phyloP scores from a whole-genome alignment of 2,888 invertebrate genomes.

The Cantharis rustica region DNA sequence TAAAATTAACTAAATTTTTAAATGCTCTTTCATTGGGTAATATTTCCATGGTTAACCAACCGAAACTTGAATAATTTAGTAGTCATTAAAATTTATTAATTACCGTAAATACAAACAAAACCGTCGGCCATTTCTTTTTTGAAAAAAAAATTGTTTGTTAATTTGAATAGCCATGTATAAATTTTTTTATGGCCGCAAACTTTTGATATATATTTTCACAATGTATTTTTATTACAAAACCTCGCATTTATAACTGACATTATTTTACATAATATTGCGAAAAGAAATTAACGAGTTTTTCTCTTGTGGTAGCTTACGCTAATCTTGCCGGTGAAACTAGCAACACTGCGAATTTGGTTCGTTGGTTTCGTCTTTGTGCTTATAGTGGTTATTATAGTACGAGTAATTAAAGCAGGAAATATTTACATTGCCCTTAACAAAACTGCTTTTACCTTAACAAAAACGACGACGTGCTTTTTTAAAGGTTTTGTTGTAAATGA shows the following conservation, averaged over 20 bases:
- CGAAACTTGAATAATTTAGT: background rate
- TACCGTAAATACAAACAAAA: background rate
- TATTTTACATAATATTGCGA: background rate
- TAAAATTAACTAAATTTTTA: background rate
- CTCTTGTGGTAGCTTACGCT: conserved; percentile 4
- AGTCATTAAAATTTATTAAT: background rate
- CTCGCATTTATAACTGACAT: background rate
- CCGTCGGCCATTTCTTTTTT: background rate
- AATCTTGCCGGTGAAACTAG: conserved; percentile 6
- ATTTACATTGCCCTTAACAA: background rate
- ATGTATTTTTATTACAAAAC: background rate
- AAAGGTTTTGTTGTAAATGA: background rate
- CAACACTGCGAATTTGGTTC: conserved; percentile 6
- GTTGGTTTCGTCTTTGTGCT: conserved; percentile 11
- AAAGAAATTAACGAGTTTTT: background rate
- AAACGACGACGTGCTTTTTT: background rate
- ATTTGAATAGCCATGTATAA: background rate
- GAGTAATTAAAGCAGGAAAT: conserved; percentile 13
- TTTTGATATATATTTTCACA: background rate
- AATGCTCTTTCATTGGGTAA: background rate
- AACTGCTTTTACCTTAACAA: background rate
- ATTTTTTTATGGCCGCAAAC: background rate
- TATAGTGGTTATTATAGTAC: conserved; percentile 5
- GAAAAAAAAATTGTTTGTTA: background rate
- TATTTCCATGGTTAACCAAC: background rate